Evolutionary conservation across 64 coral and sea anemone species (phyloP).

Genomic region (Montipora capricornis): DNA sequence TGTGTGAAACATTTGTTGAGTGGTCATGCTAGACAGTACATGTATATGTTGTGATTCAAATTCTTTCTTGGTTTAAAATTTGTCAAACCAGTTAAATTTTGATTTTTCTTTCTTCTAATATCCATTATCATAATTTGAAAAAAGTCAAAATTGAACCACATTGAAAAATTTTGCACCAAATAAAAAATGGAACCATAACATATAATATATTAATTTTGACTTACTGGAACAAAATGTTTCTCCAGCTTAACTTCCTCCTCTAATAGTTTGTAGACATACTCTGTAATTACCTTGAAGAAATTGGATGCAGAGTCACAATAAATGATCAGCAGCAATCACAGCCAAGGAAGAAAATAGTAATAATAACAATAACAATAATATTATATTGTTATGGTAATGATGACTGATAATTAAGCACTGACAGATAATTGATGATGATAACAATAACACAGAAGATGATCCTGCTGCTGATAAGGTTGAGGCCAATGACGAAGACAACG

Average conservation of each 20-base stretch:
- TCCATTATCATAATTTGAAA: not conserved
- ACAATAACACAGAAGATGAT: not conserved
- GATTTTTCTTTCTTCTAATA: not conserved
- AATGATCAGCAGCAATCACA: not conserved
- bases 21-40: too few relatives aligned
- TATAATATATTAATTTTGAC: not conserved
- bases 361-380: not conserved
- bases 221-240: constrained; percentile 67
- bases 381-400: not conserved
- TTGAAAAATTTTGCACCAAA: not conserved
- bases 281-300: constrained; percentile 79
- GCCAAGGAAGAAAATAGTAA: not conserved
- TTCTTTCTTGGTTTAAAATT: not conserved
- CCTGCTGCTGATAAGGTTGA: too few relatives aligned
- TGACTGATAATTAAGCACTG: not conserved
- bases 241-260: constrained; percentile 62
- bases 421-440: not conserved
- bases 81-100: not conserved
- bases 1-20: too few relatives aligned
- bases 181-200: not conserved
- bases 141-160: too few relatives aligned
- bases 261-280: constrained; percentile 82
- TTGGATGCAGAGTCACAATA: not conserved
- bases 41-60: too few relatives aligned
- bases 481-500: too few relatives aligned